phyloP scores from a whole-genome alignment of 2,797 vertebrate genomes.

The Stomatorhinus walkeri region DNA sequence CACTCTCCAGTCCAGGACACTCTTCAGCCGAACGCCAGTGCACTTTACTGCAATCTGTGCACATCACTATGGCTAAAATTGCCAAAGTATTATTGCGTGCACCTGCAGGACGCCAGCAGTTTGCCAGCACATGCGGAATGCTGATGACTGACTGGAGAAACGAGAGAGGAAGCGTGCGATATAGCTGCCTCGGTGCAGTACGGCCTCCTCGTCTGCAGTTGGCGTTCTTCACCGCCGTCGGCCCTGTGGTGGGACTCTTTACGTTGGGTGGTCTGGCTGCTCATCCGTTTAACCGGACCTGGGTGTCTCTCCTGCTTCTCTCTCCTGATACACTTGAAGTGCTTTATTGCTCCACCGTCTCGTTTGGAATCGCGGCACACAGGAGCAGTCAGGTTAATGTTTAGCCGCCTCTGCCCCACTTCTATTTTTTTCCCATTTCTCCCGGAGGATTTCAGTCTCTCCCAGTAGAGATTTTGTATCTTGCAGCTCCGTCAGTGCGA shows the following conservation, averaged over 20 bases:
- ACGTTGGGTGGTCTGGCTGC: constrained; percentile 2
- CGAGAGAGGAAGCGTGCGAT: background rate
- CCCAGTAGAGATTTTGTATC: constrained; percentile 31
- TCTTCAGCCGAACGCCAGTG: background rate
- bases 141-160: background rate
- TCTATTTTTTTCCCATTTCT: background rate
- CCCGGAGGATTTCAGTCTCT: background rate
- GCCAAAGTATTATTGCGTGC: background rate
- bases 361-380: background rate
- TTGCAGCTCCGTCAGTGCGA: constrained; percentile 70
- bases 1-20: background rate
- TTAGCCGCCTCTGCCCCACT: background rate
- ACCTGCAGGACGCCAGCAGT: background rate
- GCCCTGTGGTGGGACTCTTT: background rate
- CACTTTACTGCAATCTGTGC: background rate
- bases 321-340: background rate
- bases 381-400: background rate
- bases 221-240: background rate
- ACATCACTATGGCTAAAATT: background rate
- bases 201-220: background rate
- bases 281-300: background rate
- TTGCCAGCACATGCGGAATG: background rate
- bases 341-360: background rate
- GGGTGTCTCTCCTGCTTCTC: background rate
- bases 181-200: no score